A percentile compares a stretch with the other conserved stretches of the same genome.
Evolutionary conservation across 53 echinoderm and acorn worm species (phyloP).

Genomic region (Pentamera pediparva): DNA sequence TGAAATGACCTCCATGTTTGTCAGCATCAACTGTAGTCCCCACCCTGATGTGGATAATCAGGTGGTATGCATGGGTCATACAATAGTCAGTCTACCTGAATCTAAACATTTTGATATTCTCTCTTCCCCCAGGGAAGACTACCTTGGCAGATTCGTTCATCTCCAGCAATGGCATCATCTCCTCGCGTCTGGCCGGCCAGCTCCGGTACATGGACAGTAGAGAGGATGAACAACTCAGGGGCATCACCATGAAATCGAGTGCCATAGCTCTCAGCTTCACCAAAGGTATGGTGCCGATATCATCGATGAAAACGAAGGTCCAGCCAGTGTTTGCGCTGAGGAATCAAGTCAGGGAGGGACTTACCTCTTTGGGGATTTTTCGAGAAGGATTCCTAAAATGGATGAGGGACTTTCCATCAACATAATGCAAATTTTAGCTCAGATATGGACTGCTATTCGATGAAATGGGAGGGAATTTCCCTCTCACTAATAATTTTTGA

Average conservation of each 20-base stretch:
- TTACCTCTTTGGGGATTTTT: too few species aligned
- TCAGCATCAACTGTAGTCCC: too few species aligned
- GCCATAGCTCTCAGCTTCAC: slow-evolving; percentile 81
- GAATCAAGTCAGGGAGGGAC: too few species aligned
- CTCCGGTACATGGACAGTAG: slow-evolving; percentile 93
- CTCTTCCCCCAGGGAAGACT: slow-evolving; percentile 63
- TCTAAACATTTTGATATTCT: neutral
- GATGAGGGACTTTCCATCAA: too few species aligned
- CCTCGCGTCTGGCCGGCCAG: slow-evolving; percentile 80
- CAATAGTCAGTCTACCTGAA: neutral
- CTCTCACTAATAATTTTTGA: too few species aligned
- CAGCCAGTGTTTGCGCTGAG: neutral
- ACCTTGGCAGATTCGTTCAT: slow-evolving; percentile 85
- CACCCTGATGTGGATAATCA: neutral
- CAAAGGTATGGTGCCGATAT: slow-evolving; percentile 28
- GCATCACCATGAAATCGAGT: slow-evolving; percentile 98
- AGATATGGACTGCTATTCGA: too few species aligned
- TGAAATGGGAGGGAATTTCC: too few species aligned
- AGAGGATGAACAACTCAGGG: slow-evolving; percentile 88
- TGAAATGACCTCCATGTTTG: too few species aligned
- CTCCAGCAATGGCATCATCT: slow-evolving; percentile 97
- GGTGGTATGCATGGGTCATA: neutral
- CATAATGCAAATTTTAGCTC: too few species aligned
- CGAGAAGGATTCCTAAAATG: too few species aligned
- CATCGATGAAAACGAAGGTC: neutral